These are phyloP conservation scores for Nomia melanderi DNA, from an alignment of 1,140 invertebrate species.

Conservation along the genomic window DNA sequence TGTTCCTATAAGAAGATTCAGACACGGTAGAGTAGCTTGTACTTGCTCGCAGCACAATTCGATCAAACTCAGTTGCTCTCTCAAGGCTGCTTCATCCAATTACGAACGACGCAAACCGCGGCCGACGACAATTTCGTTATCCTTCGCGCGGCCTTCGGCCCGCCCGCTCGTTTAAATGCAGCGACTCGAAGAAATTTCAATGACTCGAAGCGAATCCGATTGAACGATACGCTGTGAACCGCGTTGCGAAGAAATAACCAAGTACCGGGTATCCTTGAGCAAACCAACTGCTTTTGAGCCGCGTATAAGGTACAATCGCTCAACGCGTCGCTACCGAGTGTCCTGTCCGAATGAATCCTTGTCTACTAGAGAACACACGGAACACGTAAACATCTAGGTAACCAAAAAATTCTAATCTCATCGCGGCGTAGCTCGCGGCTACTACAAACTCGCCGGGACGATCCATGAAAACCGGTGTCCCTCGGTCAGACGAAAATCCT, in stretches of 20 bases:
- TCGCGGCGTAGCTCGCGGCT: constrained; percentile 25
- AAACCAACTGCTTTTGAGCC: background rate
- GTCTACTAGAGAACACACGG: background rate
- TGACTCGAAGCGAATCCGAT: no score
- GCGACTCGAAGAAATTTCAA: no score
- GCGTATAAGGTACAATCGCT: no score
- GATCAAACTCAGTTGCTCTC: background rate
- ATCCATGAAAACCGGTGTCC: no score
- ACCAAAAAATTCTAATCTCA: constrained; percentile 57
- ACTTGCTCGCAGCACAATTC: background rate
- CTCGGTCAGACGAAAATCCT: no score
- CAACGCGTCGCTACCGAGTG: background rate
- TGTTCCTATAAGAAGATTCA: background rate
- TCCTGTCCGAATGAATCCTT: background rate
- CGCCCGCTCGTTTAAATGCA: no score
- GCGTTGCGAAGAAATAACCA: no score
- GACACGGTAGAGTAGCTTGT: background rate
- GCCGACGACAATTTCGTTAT: no score
- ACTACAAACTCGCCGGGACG: background rate
- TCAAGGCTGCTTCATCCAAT: background rate
- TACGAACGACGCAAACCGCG: no score
- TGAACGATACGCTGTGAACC: no score
- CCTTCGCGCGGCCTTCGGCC: no score
- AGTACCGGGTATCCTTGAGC: background rate
- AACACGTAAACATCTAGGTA: constrained; percentile 45